Evolutionary conservation across 2,888 invertebrate genomes (phyloP), one percentile per base, ranked within the genome.

Genomic region (Hecatera dysodea): DNA sequence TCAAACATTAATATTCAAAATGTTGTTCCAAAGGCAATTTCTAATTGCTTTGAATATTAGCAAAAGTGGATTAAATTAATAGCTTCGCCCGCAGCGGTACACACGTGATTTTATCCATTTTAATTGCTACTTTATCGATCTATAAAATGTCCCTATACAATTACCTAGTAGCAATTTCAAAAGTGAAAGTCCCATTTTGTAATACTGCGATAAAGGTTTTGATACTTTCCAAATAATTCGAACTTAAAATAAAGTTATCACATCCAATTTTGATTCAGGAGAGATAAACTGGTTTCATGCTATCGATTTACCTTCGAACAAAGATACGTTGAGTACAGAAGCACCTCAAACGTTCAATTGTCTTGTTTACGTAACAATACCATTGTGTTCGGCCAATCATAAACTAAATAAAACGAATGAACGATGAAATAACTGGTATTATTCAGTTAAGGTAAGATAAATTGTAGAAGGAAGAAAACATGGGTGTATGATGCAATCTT

Each of bases 391-490:
- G 46, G n/a, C 22, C 60, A 64, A 75, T 53, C 62, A 75, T 74
- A 78, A 64, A 74, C 46, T 61, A 56, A 72, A 74, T 59, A 75
- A 72, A 56, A 39, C 27, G 33, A 81, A 79, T 79, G 70, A 67
- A 53, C 66, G 61, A 46, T 72, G 39, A 71, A 75, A 76, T 78
- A 78, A 74, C 72, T 73, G 66, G 69, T 80, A 73, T 75, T 76
- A 84, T 75, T 84, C 80, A 71, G 70, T 80, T 80, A 65, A 72
- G 80, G 72, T 66, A 74, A 82, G 75, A 86, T 77, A 67, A 75
- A 86, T 85, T 72, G 67, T 60, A 74, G 9, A 19, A 52, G 66
- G 67, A 78, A 77, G 64, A 44, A 46, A 66, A 64, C 57, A 77
- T 80, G 53, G 74, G 73, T 44, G 78, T 48, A 59, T 81, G 81